Conservation (phyloP, 2,797 vertebrate genomes). For the Scarus forsteni region DNA sequence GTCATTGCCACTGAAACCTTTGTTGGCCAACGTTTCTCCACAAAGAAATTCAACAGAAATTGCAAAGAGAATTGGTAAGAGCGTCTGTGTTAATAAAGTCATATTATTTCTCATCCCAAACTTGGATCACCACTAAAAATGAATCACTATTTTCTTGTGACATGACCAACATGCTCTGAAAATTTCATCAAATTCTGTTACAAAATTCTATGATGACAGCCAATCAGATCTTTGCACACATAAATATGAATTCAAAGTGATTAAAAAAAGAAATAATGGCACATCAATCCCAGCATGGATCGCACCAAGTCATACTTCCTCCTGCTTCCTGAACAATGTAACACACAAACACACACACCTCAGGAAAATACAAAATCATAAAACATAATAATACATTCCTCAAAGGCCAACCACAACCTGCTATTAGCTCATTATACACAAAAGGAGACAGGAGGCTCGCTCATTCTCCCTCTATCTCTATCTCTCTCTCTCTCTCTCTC, state of each 20-base stretch:
- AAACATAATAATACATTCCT: constrained; percentile 45
- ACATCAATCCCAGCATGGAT: constrained; percentile 5
- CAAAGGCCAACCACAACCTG: constrained; percentile 57
- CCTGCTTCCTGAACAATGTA: constrained; percentile 19
- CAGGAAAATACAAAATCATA: constrained; percentile 30
- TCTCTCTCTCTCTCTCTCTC: constrained; percentile 13
- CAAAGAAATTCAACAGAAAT: too few species aligned
- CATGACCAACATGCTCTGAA: too few species aligned
- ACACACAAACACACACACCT: constrained; percentile 23
- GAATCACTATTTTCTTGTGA: too few species aligned
- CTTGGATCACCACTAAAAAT: too few species aligned
- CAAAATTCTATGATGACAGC: constrained; percentile 9
- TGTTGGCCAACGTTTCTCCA: too few species aligned
- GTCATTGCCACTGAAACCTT: too few species aligned
- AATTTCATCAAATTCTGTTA: too few species aligned
- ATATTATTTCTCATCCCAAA: too few species aligned
- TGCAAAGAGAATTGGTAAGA: too few species aligned
- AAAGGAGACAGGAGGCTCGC: constrained; percentile 37
- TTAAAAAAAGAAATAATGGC: constrained; percentile 6
- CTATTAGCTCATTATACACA: constrained; percentile 60
- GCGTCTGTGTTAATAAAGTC: too few species aligned
- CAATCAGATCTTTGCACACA: constrained; percentile 13
- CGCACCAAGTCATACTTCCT: constrained; percentile 2
- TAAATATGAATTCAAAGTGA: neutral
- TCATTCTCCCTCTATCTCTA: constrained; percentile 20